phyloP scores from a whole-genome alignment of 2,797 vertebrate species.

The Muscicapa comitata region DNA sequence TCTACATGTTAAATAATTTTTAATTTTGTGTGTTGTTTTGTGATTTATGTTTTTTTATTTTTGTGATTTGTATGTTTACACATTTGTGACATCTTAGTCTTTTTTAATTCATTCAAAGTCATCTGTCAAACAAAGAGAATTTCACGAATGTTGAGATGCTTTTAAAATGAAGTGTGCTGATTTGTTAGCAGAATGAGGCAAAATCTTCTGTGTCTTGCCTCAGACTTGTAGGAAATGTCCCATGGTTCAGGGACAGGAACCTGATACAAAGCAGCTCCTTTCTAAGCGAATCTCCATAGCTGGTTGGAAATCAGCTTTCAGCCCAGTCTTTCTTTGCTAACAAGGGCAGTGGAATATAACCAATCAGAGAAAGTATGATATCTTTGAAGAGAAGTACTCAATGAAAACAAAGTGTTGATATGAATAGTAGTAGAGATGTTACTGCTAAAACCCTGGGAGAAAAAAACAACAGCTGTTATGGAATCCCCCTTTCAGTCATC shows the following conservation, averaged over 20 bases:
- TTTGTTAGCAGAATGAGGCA: neutral
- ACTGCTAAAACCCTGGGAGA: neutral
- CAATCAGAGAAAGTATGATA: neutral
- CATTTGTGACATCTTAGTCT: rapidly evolving
- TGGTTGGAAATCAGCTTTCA: neutral
- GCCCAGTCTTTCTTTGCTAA: neutral
- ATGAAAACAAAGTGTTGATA: neutral
- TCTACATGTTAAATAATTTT: neutral
- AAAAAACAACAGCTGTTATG: rapidly evolving
- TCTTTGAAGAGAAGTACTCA: neutral
- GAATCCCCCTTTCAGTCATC: neutral
- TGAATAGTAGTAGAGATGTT: neutral
- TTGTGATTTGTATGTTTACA: neutral
- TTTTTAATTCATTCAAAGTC: neutral
- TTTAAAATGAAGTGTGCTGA: neutral
- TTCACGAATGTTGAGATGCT: neutral
- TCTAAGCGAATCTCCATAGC: neutral
- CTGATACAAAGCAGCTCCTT: neutral
- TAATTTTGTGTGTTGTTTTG: neutral
- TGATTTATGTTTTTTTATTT: neutral
- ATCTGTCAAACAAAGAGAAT: neutral
- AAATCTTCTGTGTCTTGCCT: neutral
- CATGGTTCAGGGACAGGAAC: neutral
- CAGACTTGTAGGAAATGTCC: neutral
- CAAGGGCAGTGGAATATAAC: neutral